phyloP scores from a whole-genome alignment of 2,888 invertebrate species.

The Tenthredo scrophulariae region DNA sequence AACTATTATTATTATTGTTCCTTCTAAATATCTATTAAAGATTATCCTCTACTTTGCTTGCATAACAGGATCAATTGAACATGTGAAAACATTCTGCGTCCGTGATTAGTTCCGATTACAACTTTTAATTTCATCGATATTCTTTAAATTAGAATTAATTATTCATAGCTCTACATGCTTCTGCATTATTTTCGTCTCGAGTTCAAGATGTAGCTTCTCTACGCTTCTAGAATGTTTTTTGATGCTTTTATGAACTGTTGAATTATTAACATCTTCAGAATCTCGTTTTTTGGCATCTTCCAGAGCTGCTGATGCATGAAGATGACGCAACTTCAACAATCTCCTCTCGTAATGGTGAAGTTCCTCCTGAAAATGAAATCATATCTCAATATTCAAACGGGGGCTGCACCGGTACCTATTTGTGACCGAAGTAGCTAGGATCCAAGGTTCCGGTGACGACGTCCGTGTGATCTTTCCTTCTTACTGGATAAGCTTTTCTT shows the following conservation, averaged over 20 bases:
- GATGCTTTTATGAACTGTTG: constrained; percentile 83
- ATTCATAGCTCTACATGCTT: constrained; percentile 88
- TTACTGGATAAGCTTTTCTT: too few relatives aligned
- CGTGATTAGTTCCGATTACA: not conserved
- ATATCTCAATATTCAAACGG: constrained; percentile 45
- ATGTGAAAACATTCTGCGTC: not conserved
- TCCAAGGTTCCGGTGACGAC: too few relatives aligned
- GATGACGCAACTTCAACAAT: constrained; percentile 88
- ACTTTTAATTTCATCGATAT: not conserved
- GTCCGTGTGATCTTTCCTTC: too few relatives aligned
- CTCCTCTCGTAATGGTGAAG: constrained; percentile 93
- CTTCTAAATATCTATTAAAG: not conserved
- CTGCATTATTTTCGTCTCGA: constrained; percentile 88
- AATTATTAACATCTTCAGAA: constrained; percentile 78
- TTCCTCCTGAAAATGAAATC: constrained; percentile 83
- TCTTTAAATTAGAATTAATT: not conserved
- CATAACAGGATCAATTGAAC: not conserved
- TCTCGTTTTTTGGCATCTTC: constrained; percentile 84
- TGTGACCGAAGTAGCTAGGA: too few relatives aligned
- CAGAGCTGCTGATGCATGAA: constrained; percentile 90
- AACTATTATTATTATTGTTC: not conserved
- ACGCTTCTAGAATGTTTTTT: constrained; percentile 92
- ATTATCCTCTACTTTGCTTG: not conserved
- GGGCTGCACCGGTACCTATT: too few relatives aligned
- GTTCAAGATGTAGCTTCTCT: constrained; percentile 89